Evolutionary conservation across 2,113 vertebrate genomes (phyloP).

Genomic region (Microtus oregoni): DNA sequence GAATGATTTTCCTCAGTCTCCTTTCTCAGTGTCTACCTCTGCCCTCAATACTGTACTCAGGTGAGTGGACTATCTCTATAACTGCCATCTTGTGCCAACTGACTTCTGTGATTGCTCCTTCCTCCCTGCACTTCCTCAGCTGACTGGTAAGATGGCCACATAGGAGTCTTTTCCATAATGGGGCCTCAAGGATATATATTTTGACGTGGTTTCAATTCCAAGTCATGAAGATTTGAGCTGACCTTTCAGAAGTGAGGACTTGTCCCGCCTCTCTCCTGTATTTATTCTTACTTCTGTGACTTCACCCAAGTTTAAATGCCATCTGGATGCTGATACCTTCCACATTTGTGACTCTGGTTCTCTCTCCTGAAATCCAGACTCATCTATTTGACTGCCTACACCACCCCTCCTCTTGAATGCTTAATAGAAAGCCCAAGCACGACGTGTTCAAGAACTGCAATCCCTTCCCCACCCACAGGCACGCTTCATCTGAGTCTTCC

Average conservation of each 20-base stretch:
- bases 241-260: slow-evolving; percentile 58
- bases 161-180: not conserved
- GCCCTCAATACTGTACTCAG: not conserved
- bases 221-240: slow-evolving; percentile 46
- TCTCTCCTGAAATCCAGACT: slow-evolving; percentile 58
- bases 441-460: not conserved
- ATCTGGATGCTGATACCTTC: slow-evolving; percentile 59
- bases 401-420: slow-evolving; percentile 38
- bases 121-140: not conserved
- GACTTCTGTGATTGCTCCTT: not conserved
- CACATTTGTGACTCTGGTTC: slow-evolving; percentile 43
- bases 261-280: slow-evolving; percentile 48
- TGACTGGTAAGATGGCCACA: not conserved
- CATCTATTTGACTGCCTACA: slow-evolving; percentile 40
- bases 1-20: not conserved
- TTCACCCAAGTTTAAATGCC: slow-evolving; percentile 61
- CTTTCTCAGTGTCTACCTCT: not conserved
- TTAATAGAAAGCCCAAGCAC: slow-evolving; percentile 4
- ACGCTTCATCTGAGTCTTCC: not conserved
- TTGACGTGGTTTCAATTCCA: slow-evolving; percentile 55
- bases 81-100: not conserved
- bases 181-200: slow-evolving; percentile 44
- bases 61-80: not conserved
- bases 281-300: slow-evolving; percentile 62
- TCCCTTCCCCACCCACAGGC: slow-evolving; percentile 6